phyloP scores from a whole-genome alignment of 2,888 invertebrate species.

The Mesopsocus fuscifrons region DNA sequence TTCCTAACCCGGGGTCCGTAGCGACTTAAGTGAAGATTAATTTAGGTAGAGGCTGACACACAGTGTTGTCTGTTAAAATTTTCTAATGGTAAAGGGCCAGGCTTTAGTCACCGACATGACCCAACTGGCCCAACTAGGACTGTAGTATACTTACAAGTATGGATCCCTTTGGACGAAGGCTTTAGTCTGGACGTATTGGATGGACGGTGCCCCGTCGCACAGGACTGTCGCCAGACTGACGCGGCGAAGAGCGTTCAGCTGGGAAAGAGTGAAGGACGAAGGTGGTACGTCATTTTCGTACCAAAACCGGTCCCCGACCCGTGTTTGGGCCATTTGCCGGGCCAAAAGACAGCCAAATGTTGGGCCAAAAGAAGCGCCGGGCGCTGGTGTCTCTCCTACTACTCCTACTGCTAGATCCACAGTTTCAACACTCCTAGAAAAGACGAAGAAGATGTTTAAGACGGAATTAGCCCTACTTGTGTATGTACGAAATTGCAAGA shows the following conservation, averaged over 20 bases:
- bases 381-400: conserved; percentile 55
- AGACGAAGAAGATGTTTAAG: conserved; percentile 13
- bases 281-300: conserved; percentile 88
- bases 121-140: too few relatives aligned
- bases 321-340: conserved; percentile 60
- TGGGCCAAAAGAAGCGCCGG: conserved; percentile 69
- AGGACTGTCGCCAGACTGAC: conserved; percentile 59
- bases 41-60: too few relatives aligned
- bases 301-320: conserved; percentile 85
- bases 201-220: conserved; percentile 51
- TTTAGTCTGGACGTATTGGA: conserved; percentile 60
- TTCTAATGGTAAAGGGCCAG: too few relatives aligned
- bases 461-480: too few relatives aligned
- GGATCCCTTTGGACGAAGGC: conserved; percentile 72
- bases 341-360: conserved; percentile 76
- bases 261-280: conserved; percentile 54
- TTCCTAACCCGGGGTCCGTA: too few relatives aligned
- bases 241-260: conserved; percentile 62
- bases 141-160: conserved; percentile 45
- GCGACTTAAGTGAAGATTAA: too few relatives aligned
- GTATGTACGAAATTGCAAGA: too few relatives aligned
- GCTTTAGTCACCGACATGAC: too few relatives aligned
- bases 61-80: too few relatives aligned
- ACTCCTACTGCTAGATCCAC: conserved; percentile 73
- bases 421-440: conserved; percentile 42